Evolutionary conservation across 2,888 invertebrate species (phyloP).

Genomic region (Drosophila kokeensis): DNA sequence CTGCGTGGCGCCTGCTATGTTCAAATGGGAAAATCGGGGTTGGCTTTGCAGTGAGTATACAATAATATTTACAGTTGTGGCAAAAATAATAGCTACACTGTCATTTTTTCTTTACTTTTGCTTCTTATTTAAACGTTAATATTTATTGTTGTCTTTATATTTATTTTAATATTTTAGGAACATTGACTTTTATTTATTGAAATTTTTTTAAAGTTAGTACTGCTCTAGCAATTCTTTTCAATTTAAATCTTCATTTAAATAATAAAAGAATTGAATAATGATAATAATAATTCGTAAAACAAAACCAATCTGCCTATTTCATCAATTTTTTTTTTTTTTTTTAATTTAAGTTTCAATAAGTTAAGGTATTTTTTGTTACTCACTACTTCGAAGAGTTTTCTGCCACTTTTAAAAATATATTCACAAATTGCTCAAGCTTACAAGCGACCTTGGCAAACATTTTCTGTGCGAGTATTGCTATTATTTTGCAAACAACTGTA

Average conservation of each 20-base stretch:
- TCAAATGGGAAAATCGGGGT: slow-evolving; percentile 90
- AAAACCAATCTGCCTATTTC: not conserved
- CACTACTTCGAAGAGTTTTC: no score
- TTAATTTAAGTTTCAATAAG: no score
- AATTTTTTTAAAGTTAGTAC: no score
- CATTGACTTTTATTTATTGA: not conserved
- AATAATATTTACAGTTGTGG: not conserved
- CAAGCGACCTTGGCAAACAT: no score
- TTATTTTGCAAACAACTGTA: not conserved
- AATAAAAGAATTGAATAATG: not conserved
- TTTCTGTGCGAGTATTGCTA: not conserved
- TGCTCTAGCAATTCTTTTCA: no score
- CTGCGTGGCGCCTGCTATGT: slow-evolving; percentile 93
- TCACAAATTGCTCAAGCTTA: not conserved
- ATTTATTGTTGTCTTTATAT: no score
- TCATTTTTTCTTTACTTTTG: not conserved
- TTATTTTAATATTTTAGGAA: no score
- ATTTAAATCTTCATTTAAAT: no score
- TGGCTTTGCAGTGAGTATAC: slow-evolving; percentile 89
- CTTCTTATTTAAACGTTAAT: not conserved
- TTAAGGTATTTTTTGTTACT: no score
- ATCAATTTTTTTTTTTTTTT: not conserved
- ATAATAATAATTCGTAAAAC: not conserved
- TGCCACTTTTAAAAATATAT: no score
- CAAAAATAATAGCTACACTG: not conserved